Percentiles rank a stretch among this genome's conserved stretches.
Evolutionary conservation across 1,140 invertebrate species (phyloP).

Genomic region (Eubasilissa regina): DNA sequence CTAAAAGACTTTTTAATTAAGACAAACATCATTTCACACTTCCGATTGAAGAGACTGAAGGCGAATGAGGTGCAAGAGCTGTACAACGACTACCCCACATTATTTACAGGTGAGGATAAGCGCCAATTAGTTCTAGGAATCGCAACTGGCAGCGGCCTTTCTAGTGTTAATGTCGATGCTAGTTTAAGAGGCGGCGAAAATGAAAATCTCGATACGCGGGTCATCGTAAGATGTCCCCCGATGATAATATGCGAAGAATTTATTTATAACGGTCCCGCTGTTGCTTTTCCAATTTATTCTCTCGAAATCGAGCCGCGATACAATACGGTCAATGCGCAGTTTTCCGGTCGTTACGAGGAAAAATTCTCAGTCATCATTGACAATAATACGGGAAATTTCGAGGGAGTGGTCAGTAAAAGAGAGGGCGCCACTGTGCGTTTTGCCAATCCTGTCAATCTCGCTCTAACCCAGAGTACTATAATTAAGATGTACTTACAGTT

Average conservation of each 20-base stretch:
- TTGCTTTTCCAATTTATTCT: constrained; percentile 19
- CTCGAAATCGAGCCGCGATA: constrained; percentile 33
- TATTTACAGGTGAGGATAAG: constrained; percentile 3
- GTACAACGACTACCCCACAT: constrained; percentile 1
- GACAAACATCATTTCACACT: background rate
- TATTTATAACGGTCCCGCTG: constrained; percentile 19
- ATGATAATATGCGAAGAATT: constrained; percentile 50
- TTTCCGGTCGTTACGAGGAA: constrained; percentile 40
- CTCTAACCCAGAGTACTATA: background rate
- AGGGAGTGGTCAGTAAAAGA: background rate
- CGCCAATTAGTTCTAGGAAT: no score
- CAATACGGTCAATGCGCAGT: constrained; percentile 30
- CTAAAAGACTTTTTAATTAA: background rate
- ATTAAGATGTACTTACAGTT: constrained; percentile 8
- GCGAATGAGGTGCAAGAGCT: background rate
- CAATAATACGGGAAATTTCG: constrained; percentile 16
- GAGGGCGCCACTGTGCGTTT: background rate
- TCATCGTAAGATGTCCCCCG: constrained; percentile 45
- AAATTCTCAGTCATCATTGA: constrained; percentile 16
- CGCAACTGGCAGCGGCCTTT: background rate
- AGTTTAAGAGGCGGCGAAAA: constrained; percentile 5
- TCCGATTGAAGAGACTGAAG: constrained; percentile 1
- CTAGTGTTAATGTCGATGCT: background rate
- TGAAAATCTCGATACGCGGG: background rate
- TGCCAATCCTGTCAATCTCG: background rate